Evolutionary conservation across 2,888 invertebrate species (phyloP).

Genomic region (Cyrtodaria siliqua): DNA sequence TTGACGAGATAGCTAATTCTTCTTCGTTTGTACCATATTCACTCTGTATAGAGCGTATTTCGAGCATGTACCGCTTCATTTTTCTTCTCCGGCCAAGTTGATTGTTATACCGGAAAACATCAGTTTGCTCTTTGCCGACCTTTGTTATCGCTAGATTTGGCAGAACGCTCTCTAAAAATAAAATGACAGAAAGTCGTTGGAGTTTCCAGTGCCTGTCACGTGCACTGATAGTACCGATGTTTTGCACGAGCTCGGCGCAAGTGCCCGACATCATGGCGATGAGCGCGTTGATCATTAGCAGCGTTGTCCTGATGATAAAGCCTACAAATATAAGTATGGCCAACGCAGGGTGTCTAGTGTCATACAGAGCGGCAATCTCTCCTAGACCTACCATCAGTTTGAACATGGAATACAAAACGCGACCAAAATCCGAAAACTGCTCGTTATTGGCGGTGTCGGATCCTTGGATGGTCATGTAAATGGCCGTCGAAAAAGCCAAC

Average conservation of each 20-base stretch:
- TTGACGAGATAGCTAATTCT: conserved; percentile 9
- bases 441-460: conserved; percentile 22
- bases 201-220: conserved; percentile 62
- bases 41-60: conserved; percentile 40
- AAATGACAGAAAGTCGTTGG: conserved; percentile 59
- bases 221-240: conserved; percentile 47
- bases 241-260: conserved; percentile 63
- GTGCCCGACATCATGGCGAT: conserved; percentile 75
- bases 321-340: conserved; percentile 62
- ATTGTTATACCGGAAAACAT: conserved; percentile 31
- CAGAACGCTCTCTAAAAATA: conserved; percentile 63
- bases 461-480: conserved; percentile 70
- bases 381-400: conserved; percentile 72
- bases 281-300: conserved; percentile 73
- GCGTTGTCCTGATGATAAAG: conserved; percentile 69
- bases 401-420: conserved; percentile 69
- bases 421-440: conserved; percentile 49
- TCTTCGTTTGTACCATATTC: conserved; percentile 17
- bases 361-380: conserved; percentile 57
- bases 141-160: conserved; percentile 16
- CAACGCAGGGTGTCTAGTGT: conserved; percentile 63
- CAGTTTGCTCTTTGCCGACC: conserved; percentile 21
- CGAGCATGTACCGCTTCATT: conserved; percentile 49
- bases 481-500: conserved; percentile 71
- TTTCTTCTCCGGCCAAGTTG: conserved; percentile 19